A percentile compares a stretch with the other conserved stretches of the same genome.
These are phyloP conservation scores for Eupithecia dodoneata DNA, from an alignment of 2,888 invertebrate species.

Conservation along the genomic window DNA sequence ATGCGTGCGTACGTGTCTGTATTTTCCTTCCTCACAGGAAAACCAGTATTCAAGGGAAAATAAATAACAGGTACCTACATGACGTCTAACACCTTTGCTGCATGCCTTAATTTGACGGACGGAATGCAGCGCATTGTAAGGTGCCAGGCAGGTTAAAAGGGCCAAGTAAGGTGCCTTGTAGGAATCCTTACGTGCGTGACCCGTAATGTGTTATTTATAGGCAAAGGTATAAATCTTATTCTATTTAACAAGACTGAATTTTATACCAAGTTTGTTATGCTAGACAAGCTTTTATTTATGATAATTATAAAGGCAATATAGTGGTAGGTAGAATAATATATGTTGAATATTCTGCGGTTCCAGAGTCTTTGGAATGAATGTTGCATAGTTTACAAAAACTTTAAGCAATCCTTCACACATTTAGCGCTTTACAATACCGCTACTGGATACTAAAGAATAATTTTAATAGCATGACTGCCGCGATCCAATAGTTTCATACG, in stretches of 20 bases:
- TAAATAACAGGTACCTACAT: not conserved
- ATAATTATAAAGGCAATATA: not conserved
- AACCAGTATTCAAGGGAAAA: not conserved
- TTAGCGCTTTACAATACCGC: not conserved
- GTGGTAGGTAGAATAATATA: not conserved
- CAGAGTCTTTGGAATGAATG: not conserved
- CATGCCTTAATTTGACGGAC: slow-evolving; percentile 1
- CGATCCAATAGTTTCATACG: not conserved
- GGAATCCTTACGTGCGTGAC: slow-evolving; percentile 2
- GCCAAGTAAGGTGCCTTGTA: not conserved
- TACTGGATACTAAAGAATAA: not conserved
- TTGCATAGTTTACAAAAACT: not conserved
- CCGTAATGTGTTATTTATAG: not conserved
- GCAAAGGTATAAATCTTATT: not conserved
- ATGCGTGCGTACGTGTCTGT: not conserved
- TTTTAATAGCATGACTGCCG: not conserved
- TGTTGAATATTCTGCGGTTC: not conserved
- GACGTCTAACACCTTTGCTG: slow-evolving; percentile 4
- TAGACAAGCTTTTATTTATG: not conserved
- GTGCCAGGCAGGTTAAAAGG: not conserved
- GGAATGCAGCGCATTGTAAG: slow-evolving; percentile 2
- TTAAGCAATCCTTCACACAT: not conserved
- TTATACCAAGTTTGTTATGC: not conserved
- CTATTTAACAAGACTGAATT: not conserved
- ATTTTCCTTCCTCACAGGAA: not conserved